Base-by-base conservation (phyloP, 2,888 invertebrate genomes). In the Torymus aiolomorphi region DNA sequence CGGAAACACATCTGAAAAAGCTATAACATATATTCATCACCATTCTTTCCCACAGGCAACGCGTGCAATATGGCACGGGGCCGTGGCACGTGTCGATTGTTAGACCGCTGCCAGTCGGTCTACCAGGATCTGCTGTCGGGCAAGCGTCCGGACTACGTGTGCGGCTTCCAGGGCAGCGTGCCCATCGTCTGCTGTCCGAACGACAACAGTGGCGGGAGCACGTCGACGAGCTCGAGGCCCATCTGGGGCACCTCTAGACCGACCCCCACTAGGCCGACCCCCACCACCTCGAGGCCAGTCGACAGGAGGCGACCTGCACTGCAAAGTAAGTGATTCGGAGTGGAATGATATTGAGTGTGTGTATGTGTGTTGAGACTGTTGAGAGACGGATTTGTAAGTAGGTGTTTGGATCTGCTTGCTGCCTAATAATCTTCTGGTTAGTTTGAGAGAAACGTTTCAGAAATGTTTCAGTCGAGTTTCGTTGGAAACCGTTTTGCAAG, bases 101-200 rank as follows among this genome's bases (percentile, higher is more conserved):
- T 88, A 12, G 1, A 31, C 0, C 31, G 85, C 0, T 90, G 90
- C 76, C 63, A 63, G 2, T 18, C 80, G 1, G 85, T 88, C 31
- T 86, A 86, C 71, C 42, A 86, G 0, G 76, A 84, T 0, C 73
- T 89, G 2, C 52, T 88, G 2, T 67, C 83, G n/a, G 89, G 89
- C 2, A 76, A 78, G 0, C 31, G 69, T 3, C 87, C 88, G 2
- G 71, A 76, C 0, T 65, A 11, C 0, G 11, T 84, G 0, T 89
- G 89, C 42, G 84, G 85, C 10, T 88, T 78, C 69, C 2, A 13
- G 1, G 62, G 77, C 51, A 80, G 70, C 2, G 82, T 84, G 0
- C 87, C 88, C 5, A 74, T 89, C 0, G 83, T 89, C 0, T 90
- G 90, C 66, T 90, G 89, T 79, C 88, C 89, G 0, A 67, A 57